Percentiles rank a stretch among this genome's conserved stretches.
phyloP scores from a whole-genome alignment of 2,113 vertebrate species.

The Ctenomys sociabilis region DNA sequence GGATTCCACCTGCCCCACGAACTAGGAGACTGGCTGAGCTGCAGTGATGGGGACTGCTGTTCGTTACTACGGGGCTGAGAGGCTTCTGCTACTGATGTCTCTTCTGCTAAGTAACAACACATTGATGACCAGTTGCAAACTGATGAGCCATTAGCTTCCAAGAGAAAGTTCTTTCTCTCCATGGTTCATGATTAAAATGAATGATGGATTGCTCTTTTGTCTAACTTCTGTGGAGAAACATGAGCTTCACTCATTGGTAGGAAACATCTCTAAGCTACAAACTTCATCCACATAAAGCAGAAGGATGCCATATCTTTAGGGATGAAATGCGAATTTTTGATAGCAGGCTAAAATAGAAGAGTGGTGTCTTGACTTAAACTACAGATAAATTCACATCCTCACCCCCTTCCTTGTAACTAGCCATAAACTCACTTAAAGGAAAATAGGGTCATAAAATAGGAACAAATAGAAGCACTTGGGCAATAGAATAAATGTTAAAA shows the following conservation, averaged over 20 bases:
- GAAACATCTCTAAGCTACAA: not conserved
- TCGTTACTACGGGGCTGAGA: not conserved
- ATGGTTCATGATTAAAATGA: not conserved
- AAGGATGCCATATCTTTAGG: not conserved
- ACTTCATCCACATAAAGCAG: not conserved
- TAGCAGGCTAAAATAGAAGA: no score
- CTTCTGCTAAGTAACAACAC: not conserved
- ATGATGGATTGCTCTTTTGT: not conserved
- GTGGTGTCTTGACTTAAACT: no score
- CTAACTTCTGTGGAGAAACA: not conserved
- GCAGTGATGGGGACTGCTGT: fast-evolving
- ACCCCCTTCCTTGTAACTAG: no score
- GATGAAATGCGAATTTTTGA: not conserved
- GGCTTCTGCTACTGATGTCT: not conserved
- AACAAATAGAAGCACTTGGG: no score
- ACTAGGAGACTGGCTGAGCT: not conserved
- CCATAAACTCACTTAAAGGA: no score
- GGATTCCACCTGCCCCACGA: not conserved
- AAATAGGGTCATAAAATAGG: no score
- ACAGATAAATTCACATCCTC: no score
- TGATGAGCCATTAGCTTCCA: not conserved
- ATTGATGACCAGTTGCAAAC: not conserved
- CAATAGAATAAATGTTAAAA: no score
- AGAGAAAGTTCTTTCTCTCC: not conserved
- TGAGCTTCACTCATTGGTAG: not conserved